These are phyloP conservation scores for Todus mexicanus DNA, from an alignment of 2,797 vertebrate genomes.

Conservation along the genomic window DNA sequence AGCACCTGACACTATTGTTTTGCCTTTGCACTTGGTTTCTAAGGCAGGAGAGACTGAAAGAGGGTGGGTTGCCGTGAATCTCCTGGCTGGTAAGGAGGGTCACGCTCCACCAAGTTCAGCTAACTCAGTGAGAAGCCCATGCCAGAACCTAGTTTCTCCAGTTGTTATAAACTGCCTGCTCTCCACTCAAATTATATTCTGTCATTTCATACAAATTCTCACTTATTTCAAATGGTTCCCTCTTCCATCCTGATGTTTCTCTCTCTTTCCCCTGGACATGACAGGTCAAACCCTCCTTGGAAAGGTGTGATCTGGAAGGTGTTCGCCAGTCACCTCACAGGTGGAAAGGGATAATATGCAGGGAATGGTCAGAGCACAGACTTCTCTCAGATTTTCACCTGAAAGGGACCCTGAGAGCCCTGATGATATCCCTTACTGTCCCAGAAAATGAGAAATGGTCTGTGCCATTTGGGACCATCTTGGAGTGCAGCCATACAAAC, in stretches of 20 bases:
- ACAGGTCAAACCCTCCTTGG: not conserved
- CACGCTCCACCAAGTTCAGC: not conserved
- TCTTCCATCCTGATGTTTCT: not conserved
- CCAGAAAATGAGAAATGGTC: not conserved
- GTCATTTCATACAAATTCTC: not conserved
- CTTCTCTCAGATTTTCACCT: not conserved
- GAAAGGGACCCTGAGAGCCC: not conserved
- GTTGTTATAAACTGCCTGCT: not conserved
- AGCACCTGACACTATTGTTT: not conserved
- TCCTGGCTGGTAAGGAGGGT: not conserved
- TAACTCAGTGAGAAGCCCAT: not conserved
- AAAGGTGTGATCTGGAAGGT: not conserved
- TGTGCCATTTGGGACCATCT: not conserved
- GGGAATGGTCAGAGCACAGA: not conserved
- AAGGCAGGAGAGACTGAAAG: not conserved
- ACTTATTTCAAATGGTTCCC: not conserved
- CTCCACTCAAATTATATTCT: not conserved
- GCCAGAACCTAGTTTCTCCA: not conserved
- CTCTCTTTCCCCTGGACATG: not conserved
- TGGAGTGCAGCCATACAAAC: not conserved
- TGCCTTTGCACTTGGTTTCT: not conserved
- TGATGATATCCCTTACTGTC: not conserved
- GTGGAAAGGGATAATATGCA: not conserved
- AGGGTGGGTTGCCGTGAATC: accelerated
- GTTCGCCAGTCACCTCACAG: not conserved